Percentiles rank a stretch among this genome's conserved stretches.
phyloP scores from a whole-genome alignment of 2,888 invertebrate species.

The Parascotia fuliginaria region DNA sequence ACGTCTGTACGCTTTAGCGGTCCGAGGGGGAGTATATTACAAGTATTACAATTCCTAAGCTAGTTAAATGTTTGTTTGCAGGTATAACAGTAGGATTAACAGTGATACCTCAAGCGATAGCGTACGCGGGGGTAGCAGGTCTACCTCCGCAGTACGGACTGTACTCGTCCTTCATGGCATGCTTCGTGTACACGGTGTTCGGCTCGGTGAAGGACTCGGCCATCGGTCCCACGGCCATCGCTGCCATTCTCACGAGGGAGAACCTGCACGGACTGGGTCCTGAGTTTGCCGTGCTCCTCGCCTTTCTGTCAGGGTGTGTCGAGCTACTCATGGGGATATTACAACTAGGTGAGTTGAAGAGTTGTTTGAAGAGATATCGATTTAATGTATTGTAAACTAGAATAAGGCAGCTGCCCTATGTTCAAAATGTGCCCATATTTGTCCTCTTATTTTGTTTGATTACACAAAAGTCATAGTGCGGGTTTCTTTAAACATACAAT shows the following conservation, averaged over 20 bases:
- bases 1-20: too few species aligned
- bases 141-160: conserved; percentile 92
- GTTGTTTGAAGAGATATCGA: too few species aligned
- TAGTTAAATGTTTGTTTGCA: conserved; percentile 46
- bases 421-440: too few species aligned
- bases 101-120: conserved; percentile 93
- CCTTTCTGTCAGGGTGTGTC: conserved; percentile 89
- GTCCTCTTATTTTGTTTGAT: too few species aligned
- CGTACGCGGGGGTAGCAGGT: conserved; percentile 93
- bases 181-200: conserved; percentile 95
- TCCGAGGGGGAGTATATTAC: too few species aligned
- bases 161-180: conserved; percentile 97
- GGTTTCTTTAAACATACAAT: too few species aligned
- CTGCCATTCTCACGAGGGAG: conserved; percentile 91
- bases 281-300: conserved; percentile 90
- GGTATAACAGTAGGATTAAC: conserved; percentile 90
- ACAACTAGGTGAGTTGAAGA: conserved; percentile 88
- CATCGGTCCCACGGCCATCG: conserved; percentile 94
- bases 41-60: too few species aligned
- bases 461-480: too few species aligned
- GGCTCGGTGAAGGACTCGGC: conserved; percentile 90
- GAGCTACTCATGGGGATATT: conserved; percentile 90
- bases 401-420: too few species aligned
- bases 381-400: too few species aligned
- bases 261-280: conserved; percentile 89